Percentiles rank a stretch among this genome's conserved stretches.
These are phyloP conservation scores for Salvelinus sp. DNA, from an alignment of 2,113 vertebrate genomes.

Conservation along the genomic window DNA sequence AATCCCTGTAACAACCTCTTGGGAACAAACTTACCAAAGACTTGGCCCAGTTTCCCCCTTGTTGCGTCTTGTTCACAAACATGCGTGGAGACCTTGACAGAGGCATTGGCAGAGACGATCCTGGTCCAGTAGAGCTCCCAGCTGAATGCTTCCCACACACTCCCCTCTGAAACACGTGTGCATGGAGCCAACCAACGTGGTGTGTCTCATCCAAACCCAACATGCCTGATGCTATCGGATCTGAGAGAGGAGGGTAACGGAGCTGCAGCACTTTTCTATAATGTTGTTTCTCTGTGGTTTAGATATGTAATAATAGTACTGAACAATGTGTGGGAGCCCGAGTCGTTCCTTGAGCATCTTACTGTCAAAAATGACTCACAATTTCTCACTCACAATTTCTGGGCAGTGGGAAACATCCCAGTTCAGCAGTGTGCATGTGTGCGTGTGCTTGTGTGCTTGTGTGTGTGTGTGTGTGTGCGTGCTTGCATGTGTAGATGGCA, in stretches of 20 bases:
- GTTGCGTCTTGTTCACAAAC: neutral
- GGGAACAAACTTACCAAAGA: too few species aligned
- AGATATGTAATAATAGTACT: neutral
- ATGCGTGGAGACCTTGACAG: too few species aligned
- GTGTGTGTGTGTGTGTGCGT: neutral
- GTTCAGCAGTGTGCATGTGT: neutral
- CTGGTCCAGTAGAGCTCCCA: too few species aligned
- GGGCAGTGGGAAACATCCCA: too few species aligned
- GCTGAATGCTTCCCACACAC: neutral
- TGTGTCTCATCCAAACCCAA: neutral
- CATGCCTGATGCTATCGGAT: too few species aligned
- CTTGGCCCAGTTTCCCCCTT: neutral
- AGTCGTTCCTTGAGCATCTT: too few species aligned
- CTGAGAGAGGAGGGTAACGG: neutral
- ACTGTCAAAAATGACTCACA: too few species aligned
- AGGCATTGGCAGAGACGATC: too few species aligned
- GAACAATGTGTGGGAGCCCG: neutral
- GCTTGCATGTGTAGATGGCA: neutral
- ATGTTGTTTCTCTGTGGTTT: neutral
- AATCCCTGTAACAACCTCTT: too few species aligned
- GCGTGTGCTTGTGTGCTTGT: neutral
- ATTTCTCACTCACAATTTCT: too few species aligned
- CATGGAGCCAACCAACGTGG: neutral
- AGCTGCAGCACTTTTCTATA: too few species aligned
- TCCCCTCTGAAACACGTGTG: slow-evolving; percentile 24